Evolutionary conservation across 2,113 vertebrate species (phyloP).

Genomic region (Podiceps cristatus): DNA sequence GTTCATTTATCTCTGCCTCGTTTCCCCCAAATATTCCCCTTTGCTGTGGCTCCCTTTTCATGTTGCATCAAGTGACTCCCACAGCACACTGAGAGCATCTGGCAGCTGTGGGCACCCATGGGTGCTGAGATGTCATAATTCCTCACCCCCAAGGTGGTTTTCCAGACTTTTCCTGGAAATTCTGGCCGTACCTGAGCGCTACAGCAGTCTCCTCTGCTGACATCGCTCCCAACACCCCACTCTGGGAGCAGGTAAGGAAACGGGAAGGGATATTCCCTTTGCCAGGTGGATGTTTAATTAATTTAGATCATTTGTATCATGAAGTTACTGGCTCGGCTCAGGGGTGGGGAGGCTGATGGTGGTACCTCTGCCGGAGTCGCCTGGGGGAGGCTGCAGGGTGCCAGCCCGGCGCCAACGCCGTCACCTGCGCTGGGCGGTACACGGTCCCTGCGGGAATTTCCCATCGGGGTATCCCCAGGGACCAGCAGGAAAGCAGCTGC

Average conservation of each 20-base stretch:
- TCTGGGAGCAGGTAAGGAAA: not conserved
- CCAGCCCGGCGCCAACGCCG: not conserved
- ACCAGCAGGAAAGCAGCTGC: not conserved
- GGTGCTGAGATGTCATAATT: not conserved
- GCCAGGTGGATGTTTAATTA: not conserved
- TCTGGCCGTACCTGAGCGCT: accelerated
- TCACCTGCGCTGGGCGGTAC: not conserved
- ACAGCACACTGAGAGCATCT: not conserved
- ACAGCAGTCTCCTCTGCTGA: not conserved
- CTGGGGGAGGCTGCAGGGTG: not conserved
- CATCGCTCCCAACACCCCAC: not conserved
- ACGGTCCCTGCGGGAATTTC: not conserved
- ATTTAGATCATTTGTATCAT: not conserved
- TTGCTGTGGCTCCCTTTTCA: not conserved
- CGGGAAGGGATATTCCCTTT: not conserved
- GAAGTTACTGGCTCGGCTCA: not conserved
- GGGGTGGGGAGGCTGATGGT: not conserved
- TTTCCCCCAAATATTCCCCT: not conserved
- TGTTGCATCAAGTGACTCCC: not conserved
- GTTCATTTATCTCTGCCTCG: not conserved
- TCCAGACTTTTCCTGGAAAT: not conserved
- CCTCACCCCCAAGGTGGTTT: not conserved
- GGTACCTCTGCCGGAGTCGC: not conserved
- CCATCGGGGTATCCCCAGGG: not conserved
- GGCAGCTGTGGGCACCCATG: not conserved